Evolutionary conservation across 2,797 vertebrate species (phyloP).

Genomic region (Hybognathus amarus): DNA sequence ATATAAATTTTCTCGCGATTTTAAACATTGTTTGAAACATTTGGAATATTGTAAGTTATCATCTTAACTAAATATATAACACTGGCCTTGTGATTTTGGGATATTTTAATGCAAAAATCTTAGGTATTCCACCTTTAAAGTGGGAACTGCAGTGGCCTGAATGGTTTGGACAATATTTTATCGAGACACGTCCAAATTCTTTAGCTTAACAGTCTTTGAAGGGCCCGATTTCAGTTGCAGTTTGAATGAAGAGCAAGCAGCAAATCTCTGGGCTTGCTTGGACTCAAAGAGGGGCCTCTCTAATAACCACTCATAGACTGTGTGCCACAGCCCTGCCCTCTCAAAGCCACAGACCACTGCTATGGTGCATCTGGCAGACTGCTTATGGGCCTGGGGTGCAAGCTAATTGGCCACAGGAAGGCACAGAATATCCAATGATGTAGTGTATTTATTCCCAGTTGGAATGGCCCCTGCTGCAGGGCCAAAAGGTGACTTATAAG

Average conservation of each 20-base stretch:
- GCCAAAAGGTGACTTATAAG: constrained; percentile 52
- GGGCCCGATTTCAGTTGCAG: neutral
- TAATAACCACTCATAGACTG: constrained; percentile 42
- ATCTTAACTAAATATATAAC: too few relatives aligned
- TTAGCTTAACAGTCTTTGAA: neutral
- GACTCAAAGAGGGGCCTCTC: constrained; percentile 36
- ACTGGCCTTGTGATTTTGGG: too few relatives aligned
- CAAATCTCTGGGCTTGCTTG: constrained; percentile 25
- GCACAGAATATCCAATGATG: constrained; percentile 61
- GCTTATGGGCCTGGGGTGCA: constrained; percentile 60
- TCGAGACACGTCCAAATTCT: constrained; percentile 17
- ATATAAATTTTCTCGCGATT: too few relatives aligned
- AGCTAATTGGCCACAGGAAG: constrained; percentile 51
- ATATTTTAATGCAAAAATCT: too few relatives aligned
- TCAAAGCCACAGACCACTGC: constrained; percentile 58
- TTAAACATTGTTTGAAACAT: too few relatives aligned
- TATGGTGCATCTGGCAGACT: constrained; percentile 73
- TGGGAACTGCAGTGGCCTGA: neutral
- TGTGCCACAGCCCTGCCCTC: constrained; percentile 51
- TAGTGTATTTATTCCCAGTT: constrained; percentile 55
- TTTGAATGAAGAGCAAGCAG: neutral
- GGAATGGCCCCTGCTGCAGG: constrained; percentile 44
- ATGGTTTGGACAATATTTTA: neutral
- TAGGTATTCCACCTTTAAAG: too few relatives aligned
- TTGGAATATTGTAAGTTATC: too few relatives aligned